Evolutionary conservation across 37 sponge, comb jelly and placozoan genomes (phyloP).

Genomic region (Hexactinellida sp.): DNA sequence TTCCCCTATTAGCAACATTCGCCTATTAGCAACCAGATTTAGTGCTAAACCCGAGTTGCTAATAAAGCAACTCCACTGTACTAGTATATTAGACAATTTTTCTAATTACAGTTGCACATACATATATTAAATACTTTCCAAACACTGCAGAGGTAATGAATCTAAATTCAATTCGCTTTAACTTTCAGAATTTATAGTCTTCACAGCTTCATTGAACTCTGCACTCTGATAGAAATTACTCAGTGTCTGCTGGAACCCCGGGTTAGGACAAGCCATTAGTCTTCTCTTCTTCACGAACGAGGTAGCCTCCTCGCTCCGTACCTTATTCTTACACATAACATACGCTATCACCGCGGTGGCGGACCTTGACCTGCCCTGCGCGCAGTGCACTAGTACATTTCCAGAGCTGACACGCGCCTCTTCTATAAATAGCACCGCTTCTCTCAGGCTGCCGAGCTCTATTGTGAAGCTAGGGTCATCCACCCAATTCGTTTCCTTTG

Average conservation of each 20-base stretch:
- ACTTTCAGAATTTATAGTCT: neutral
- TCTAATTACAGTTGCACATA: no score
- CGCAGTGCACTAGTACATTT: conserved; percentile 59
- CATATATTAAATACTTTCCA: no score
- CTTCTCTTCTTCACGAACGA: conserved; percentile 23
- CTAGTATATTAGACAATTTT: no score
- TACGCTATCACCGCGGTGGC: conserved; percentile 59
- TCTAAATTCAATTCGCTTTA: no score
- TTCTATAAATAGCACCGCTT: conserved; percentile 45
- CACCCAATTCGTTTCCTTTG: conserved; percentile 55
- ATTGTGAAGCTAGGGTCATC: conserved; percentile 33
- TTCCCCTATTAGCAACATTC: no score
- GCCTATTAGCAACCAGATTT: no score
- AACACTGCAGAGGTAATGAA: no score
- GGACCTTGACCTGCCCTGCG: conserved; percentile 78
- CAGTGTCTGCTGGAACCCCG: conserved; percentile 31
- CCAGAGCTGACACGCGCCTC: conserved; percentile 22
- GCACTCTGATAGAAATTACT: conserved; percentile 30
- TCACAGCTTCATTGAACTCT: conserved; percentile 10
- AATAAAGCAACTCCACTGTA: no score
- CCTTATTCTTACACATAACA: conserved; percentile 37
- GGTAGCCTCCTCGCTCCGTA: conserved; percentile 20
- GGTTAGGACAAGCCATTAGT: conserved; percentile 73
- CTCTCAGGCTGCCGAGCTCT: conserved; percentile 25
- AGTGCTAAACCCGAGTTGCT: no score